Conservation (phyloP, 2,113 vertebrate species). For the Leptosomus discolor region DNA sequence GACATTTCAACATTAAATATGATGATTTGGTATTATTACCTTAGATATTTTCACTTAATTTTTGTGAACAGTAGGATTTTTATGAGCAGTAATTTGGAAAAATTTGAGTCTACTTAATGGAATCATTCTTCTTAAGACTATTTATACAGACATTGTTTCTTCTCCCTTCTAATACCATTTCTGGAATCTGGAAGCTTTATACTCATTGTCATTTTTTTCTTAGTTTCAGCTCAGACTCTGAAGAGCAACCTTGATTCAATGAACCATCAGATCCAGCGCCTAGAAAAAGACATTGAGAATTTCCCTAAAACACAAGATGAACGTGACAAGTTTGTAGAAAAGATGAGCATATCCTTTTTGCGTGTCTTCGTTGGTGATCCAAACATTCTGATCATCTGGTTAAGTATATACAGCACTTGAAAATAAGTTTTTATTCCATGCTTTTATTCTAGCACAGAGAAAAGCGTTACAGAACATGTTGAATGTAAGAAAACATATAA, state of each 20-base stretch:
- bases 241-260: conserved; percentile 88
- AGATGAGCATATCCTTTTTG: conserved; percentile 97
- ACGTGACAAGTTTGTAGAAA: conserved; percentile 95
- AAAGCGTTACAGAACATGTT: rapidly evolving
- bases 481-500: neutral
- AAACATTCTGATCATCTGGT: neutral
- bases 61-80: conserved; percentile 66
- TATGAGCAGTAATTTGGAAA: conserved; percentile 69
- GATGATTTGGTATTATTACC: conserved; percentile 76
- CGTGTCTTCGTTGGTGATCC: neutral
- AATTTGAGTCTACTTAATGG: conserved; percentile 62
- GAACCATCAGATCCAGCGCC: conserved; percentile 85
- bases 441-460: neutral
- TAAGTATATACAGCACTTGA: neutral
- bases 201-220: neutral
- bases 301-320: conserved; percentile 86
- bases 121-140: conserved; percentile 49
- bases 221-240: conserved; percentile 93
- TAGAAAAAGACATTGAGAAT: conserved; percentile 88
- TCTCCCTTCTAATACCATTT: neutral
- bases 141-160: conserved; percentile 1
- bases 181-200: neutral
- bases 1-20: conserved; percentile 75
- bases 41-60: conserved; percentile 70
- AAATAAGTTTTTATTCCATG: neutral